Evolutionary conservation across 2,113 vertebrate genomes (phyloP).

Genomic region (Phaethon lepturus): DNA sequence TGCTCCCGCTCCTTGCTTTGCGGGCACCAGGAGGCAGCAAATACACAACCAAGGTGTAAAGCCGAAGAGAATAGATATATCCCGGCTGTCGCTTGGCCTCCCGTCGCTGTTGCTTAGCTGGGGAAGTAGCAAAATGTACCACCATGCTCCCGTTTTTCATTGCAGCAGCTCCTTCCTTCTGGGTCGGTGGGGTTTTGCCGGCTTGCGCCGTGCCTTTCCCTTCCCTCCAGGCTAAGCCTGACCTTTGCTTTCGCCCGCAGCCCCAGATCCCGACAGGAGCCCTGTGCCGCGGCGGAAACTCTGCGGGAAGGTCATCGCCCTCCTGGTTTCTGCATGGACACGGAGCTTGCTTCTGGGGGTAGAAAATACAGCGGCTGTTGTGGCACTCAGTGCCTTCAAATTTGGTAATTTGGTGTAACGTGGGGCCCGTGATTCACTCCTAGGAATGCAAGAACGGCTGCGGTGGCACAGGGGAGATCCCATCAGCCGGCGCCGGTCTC

Average conservation of each 20-base stretch:
- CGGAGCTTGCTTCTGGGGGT: not conserved
- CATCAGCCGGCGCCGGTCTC: fast-evolving
- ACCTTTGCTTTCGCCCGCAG: not conserved
- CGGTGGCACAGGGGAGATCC: fast-evolving
- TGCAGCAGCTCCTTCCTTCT: not conserved
- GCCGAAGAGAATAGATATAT: fast-evolving
- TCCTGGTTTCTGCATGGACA: not conserved
- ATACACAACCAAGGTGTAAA: conserved; percentile 22
- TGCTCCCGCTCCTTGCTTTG: not conserved
- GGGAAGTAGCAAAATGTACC: not conserved
- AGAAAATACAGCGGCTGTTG: not conserved
- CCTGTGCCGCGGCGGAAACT: not conserved
- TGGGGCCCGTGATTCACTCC: not conserved
- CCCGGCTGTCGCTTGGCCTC: not conserved
- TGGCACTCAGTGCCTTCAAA: not conserved
- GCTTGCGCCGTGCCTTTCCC: fast-evolving
- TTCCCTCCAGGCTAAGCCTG: not conserved
- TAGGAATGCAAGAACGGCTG: not conserved
- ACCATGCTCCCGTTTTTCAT: not conserved
- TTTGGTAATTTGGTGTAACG: not conserved
- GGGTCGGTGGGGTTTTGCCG: not conserved
- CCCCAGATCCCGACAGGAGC: not conserved
- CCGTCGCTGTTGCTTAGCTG: not conserved
- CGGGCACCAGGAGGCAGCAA: conserved; percentile 65
- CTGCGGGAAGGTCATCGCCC: not conserved